Percentiles rank a stretch among this genome's conserved stretches.
Conservation (phyloP, 2,113 vertebrate species). For the Rhea americana region DNA sequence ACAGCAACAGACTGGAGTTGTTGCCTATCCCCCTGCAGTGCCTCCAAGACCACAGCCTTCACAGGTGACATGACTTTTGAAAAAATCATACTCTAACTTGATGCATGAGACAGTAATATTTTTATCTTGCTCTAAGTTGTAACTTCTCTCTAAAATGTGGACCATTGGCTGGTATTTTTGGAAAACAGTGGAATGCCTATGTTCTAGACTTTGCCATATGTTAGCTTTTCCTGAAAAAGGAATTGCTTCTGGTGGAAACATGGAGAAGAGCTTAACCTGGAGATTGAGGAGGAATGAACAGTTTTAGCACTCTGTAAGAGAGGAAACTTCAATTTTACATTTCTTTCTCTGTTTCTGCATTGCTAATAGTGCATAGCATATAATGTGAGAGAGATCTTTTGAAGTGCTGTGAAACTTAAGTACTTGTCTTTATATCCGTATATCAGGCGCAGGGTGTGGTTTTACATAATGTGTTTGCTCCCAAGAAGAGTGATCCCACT, state of each 20-base stretch:
- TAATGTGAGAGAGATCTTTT: background rate
- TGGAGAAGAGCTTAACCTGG: background rate
- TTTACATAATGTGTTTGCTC: background rate
- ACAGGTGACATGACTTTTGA: conserved; percentile 79
- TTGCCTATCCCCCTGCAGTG: conserved; percentile 94
- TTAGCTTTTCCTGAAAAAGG: background rate
- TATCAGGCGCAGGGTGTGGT: background rate
- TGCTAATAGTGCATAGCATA: background rate
- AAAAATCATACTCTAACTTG: background rate
- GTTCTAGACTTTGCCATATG: background rate
- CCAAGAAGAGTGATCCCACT: background rate
- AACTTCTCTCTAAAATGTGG: background rate
- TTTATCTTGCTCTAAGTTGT: background rate
- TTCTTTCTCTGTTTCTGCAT: background rate
- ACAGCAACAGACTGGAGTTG: conserved; percentile 85
- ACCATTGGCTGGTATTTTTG: background rate
- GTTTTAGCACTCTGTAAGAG: background rate
- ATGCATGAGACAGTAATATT: background rate
- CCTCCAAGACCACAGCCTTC: conserved; percentile 93
- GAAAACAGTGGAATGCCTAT: background rate
- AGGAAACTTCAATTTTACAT: background rate
- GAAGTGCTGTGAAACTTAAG: background rate
- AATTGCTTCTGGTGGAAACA: background rate
- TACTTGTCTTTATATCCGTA: background rate
- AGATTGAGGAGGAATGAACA: background rate